Base-by-base conservation (phyloP, 2,113 vertebrate genomes). In the Monarcha castaneiventris region DNA sequence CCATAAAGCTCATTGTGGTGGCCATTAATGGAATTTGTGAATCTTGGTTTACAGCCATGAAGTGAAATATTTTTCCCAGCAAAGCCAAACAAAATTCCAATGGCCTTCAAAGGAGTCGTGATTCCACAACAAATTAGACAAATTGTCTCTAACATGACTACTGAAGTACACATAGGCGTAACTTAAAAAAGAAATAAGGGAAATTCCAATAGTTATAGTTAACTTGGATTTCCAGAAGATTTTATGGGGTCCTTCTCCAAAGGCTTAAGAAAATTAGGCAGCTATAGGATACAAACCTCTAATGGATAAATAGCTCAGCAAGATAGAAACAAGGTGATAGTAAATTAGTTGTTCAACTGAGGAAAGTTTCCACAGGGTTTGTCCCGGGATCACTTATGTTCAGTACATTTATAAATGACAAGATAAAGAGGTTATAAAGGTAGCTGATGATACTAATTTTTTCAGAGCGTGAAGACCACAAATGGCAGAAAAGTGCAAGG, bases 1-100 rank as follows among this genome's bases (percentile, higher is more conserved):
- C 76, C 92, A 88, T 51, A 49, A 64, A 90, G 68, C 7, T 81
- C 76, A 78, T 52, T 81, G 72, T 67, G 62, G 72, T 94, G 61
- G 73, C 83, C 87, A 92, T 44, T 64, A 93, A 61, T 13, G 61
- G 88, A 94, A 93, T 90, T 94, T 0, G 8, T 63, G 41, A 80
- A 94, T 77, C 69, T 91, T 88, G 52, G 68, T 96, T 88, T 92
- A 83, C 39, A 88, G 82, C 61, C 79, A 92, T 29, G 26, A 93
- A 87, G 64, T 0, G 72, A 96, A 91, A 77, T 88, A 89, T 19
- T 88, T 78, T 85, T 92, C 74, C 79, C 49, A 96, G 39, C 61
- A 94, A 86, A 90, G 90, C 48, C 94, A 96, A 96, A 92, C 75
- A 95, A 94, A 94, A 94, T 94, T 93, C 94, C 92, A 69, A 13